Evolutionary conservation across 2,888 invertebrate genomes (phyloP).

Genomic region (Phengaris arion): DNA sequence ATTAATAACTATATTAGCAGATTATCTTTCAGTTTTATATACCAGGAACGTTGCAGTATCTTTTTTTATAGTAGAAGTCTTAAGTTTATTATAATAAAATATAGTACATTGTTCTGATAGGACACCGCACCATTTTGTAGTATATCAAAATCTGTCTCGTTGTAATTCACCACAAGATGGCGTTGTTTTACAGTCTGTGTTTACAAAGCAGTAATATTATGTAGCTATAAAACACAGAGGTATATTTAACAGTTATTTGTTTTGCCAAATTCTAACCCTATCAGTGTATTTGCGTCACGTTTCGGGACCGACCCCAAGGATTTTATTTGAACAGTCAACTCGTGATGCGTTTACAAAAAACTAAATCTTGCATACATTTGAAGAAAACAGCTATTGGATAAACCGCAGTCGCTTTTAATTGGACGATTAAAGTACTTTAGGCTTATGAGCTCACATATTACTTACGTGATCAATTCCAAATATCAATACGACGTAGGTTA

Average conservation of each 20-base stretch:
- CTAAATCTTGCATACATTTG: conserved; percentile 16
- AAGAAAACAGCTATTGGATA: not conserved
- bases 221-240: conserved; percentile 9
- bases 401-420: not conserved
- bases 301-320: conserved; percentile 20
- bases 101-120: too few species aligned
- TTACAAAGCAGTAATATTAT: conserved; percentile 11
- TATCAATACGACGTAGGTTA: too few species aligned
- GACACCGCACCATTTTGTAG: too few species aligned
- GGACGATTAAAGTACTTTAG: not conserved
- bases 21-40: too few species aligned
- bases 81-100: too few species aligned
- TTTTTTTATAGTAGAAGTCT: too few species aligned
- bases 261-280: conserved; percentile 25
- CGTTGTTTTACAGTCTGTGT: not conserved
- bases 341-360: conserved; percentile 26
- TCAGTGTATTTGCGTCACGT: conserved; percentile 25
- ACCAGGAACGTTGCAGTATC: too few species aligned
- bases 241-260: conserved; percentile 22
- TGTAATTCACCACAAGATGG: not conserved
- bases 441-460: too few species aligned
- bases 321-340: conserved; percentile 26
- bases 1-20: too few species aligned
- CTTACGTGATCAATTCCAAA: too few species aligned
- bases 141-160: not conserved